Conservation (phyloP, 2,888 invertebrate species). For the Lucinisca nassula region DNA sequence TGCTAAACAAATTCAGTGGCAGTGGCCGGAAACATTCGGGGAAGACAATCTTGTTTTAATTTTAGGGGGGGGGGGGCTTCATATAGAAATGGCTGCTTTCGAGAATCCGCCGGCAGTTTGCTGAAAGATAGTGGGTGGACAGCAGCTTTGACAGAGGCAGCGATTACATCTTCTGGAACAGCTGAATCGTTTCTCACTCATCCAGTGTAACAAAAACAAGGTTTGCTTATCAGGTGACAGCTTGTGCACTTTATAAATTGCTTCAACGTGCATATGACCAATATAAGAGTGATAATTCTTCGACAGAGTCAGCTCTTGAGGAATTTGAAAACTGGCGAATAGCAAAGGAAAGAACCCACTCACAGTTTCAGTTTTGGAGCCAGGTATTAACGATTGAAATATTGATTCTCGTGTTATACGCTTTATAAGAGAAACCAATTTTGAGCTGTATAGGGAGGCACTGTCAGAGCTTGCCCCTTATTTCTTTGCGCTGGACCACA, state of each 20-base stretch:
- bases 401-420: conserved; percentile 24
- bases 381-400: conserved; percentile 23
- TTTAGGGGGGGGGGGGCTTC: background rate
- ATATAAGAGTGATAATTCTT: background rate
- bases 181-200: conserved; percentile 70
- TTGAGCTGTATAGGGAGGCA: conserved; percentile 43
- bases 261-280: background rate
- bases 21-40: no score
- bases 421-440: conserved; percentile 45
- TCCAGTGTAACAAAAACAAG: conserved; percentile 68
- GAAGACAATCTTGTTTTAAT: background rate
- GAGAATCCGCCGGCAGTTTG: conserved; percentile 20
- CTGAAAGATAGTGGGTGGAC: conserved; percentile 44
- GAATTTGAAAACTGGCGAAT: background rate
- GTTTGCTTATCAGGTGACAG: conserved; percentile 65
- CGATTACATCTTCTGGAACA: conserved; percentile 48
- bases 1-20: no score
- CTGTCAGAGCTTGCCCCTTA: background rate
- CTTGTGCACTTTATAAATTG: conserved; percentile 59
- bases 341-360: background rate
- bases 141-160: conserved; percentile 60
- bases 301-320: background rate
- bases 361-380: conserved; percentile 12
- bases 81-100: no score
- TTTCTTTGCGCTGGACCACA: background rate